Evolutionary conservation across 2,888 invertebrate species (phyloP), one percentile per base, ranked within the genome.

Genomic region (Cheilosia variabilis): DNA sequence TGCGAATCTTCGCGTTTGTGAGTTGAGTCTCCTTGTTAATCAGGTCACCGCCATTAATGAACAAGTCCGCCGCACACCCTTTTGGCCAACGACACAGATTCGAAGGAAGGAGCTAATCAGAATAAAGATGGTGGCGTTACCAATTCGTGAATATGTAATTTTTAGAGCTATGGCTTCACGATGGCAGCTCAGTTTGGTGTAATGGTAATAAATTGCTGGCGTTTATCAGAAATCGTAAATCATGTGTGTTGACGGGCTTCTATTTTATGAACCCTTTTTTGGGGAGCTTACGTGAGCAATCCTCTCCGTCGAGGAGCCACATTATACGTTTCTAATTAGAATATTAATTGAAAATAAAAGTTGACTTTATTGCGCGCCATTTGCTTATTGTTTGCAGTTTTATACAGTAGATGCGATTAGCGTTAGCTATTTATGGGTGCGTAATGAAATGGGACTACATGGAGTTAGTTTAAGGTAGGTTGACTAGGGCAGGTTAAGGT

Each of bases 311-410:
- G 17, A n/a, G 4, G 22, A 45, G 57, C 52, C 22, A 78, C 65
- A 72, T 79, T 79, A 65, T 37, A 22, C 45, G 53, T 27, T 50
- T 50, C 72, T 76, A 68, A 81, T 86, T 86, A 71, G 45, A 86
- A 86, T 77, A 77, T 86, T 86, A 86, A 86, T 86, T 86, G 81
- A 86, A 86, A 77, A 72, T 73, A 68, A 81, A 86, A 86, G 81
- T 76, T 81, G 72, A 81, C 72, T 81, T 81, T 77, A 86, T 72
- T 86, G 81, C 62, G 45, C 50, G 52, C 76, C 72, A 81, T 81
- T 81, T 72, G 53, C 57, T 57, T 71, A 86, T 68, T 86, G 76
- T 81, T 76, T 72, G 60, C 52, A 58, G 19, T 24, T 65, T 24
- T 62, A 47, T 31, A 34, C 45, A 4, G 4, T 2, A 13, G 15